Evolutionary conservation across 2,113 vertebrate genomes (phyloP).

Genomic region (Psittacula cyanocephala): DNA sequence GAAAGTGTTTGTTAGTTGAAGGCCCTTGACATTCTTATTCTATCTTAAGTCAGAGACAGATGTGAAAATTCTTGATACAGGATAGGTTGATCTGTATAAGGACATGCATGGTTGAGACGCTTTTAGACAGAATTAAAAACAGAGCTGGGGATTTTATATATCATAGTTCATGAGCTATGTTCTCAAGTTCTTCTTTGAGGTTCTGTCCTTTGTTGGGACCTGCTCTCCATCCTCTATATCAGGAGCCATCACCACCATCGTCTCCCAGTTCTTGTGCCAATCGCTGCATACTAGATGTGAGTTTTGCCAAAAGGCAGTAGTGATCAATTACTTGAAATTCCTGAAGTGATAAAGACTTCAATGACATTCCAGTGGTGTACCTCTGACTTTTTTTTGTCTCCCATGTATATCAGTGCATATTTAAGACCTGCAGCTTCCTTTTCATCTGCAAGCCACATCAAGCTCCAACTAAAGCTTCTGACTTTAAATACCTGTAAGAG

Average conservation of each 20-base stretch:
- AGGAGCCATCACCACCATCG: neutral
- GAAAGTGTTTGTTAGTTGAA: neutral
- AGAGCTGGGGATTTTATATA: neutral
- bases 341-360: neutral
- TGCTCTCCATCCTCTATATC: neutral
- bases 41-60: neutral
- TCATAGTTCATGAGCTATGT: neutral
- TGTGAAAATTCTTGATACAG: neutral
- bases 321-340: neutral
- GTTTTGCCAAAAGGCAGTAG: neutral
- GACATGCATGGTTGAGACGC: neutral
- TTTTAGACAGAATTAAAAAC: neutral
- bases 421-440: neutral
- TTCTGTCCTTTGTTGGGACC: neutral
- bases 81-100: neutral
- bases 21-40: neutral
- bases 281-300: accelerated
- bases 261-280: neutral
- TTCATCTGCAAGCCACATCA: neutral
- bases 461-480: neutral
- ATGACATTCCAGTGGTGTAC: accelerated
- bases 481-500: neutral
- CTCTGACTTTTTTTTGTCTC: neutral
- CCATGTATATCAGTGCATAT: neutral
- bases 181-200: neutral